Percentiles rank a stretch among this genome's conserved stretches.
Conservation (phyloP, 1,140 invertebrate genomes). For the Atopsyche davidsoni region DNA sequence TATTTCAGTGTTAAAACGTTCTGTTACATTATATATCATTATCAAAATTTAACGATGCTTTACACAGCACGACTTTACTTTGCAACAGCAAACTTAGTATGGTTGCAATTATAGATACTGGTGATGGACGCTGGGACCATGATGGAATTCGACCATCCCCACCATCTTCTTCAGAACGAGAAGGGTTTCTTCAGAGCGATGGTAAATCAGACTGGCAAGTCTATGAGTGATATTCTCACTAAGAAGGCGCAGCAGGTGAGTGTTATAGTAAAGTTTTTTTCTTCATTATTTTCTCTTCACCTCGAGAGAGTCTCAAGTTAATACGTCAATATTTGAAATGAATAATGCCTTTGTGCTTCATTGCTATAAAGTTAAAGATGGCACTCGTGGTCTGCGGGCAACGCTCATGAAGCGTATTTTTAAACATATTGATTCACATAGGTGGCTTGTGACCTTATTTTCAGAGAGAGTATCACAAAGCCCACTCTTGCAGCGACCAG, state of each 20-base stretch:
- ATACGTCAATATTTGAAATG: background rate
- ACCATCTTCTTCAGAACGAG: conserved; percentile 50
- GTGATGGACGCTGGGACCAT: conserved; percentile 51
- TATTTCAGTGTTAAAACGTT: no score
- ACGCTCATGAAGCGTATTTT: no score
- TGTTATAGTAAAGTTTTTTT: conserved; percentile 12
- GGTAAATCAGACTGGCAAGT: conserved; percentile 51
- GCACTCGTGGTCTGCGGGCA: no score
- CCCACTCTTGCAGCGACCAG: no score
- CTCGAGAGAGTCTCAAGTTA: background rate
- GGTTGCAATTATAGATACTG: conserved; percentile 37
- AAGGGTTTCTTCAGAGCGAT: conserved; percentile 54
- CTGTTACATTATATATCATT: background rate
- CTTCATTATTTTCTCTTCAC: background rate
- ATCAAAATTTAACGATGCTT: background rate
- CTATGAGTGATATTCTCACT: conserved; percentile 35
- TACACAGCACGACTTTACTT: no score
- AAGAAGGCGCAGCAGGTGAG: conserved; percentile 37
- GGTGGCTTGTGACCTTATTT: no score
- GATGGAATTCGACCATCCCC: conserved; percentile 59
- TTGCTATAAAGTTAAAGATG: no score
- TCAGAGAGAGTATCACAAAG: no score
- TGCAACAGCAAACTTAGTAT: background rate
- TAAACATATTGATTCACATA: no score
- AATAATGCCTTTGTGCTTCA: no score